phyloP scores from a whole-genome alignment of 1,140 invertebrate genomes.

The Panonychus citri region DNA sequence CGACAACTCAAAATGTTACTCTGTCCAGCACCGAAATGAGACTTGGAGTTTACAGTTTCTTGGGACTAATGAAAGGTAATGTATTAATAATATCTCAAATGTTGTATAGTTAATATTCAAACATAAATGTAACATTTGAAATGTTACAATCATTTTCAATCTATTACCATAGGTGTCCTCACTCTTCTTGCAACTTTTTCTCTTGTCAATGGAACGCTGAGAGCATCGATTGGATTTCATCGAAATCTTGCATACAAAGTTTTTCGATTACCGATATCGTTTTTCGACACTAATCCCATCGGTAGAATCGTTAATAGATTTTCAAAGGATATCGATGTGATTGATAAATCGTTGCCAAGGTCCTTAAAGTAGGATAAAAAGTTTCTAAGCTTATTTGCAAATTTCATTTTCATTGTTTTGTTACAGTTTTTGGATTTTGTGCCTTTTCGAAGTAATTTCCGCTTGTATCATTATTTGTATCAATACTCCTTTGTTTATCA shows the following conservation, averaged over 20 bases:
- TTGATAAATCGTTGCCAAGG: constrained; percentile 21
- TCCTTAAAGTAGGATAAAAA: constrained; percentile 15
- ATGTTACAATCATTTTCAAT: neutral
- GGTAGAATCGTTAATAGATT: constrained; percentile 31
- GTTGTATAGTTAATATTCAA: neutral
- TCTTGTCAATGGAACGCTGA: constrained; percentile 10
- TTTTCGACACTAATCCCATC: constrained; percentile 28
- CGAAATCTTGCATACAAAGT: constrained; percentile 18
- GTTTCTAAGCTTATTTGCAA: no score
- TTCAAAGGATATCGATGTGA: constrained; percentile 26
- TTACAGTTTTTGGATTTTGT: constrained; percentile 16
- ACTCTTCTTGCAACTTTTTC: constrained; percentile 7
- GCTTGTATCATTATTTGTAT: constrained; percentile 30
- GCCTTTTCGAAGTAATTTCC: constrained; percentile 23
- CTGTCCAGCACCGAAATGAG: constrained; percentile 3
- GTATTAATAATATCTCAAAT: no score
- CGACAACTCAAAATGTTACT: constrained; percentile 1
- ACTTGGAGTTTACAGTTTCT: neutral
- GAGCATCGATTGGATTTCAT: constrained; percentile 14
- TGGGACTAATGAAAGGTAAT: neutral
- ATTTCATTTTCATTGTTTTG: neutral
- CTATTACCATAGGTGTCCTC: constrained; percentile 12
- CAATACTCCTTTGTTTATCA: constrained; percentile 30
- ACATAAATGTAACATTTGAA: no score
- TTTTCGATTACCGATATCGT: constrained; percentile 21